Evolutionary conservation across 2,888 invertebrate species (phyloP).

Genomic region (Aphodius sticticus): DNA sequence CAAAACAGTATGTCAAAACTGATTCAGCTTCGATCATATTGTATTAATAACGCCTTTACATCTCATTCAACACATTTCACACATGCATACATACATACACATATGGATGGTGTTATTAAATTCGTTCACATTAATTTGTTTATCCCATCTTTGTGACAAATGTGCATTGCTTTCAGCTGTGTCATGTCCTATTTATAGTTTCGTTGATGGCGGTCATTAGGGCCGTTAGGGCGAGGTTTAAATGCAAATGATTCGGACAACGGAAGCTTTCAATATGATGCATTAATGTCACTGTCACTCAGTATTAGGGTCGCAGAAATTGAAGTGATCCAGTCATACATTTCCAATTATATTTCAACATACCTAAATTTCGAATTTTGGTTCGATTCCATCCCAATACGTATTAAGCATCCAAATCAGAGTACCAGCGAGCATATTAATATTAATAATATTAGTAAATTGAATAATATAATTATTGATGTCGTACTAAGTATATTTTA

Average conservation of each 20-base stretch:
- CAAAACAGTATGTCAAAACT: too few species aligned
- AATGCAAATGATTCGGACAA: not conserved
- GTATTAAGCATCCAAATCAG: too few species aligned
- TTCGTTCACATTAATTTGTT: not conserved
- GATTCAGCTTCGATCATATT: too few species aligned
- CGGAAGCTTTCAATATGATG: slow-evolving; percentile 4
- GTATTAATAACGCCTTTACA: too few species aligned
- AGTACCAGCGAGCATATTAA: too few species aligned
- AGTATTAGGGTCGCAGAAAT: not conserved
- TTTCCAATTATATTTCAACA: not conserved
- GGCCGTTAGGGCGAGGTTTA: not conserved
- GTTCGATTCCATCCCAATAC: not conserved
- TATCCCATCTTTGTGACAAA: not conserved
- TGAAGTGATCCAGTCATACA: not conserved
- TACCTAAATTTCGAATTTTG: not conserved
- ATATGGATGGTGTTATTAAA: not conserved
- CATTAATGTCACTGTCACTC: not conserved
- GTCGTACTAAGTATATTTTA: too few species aligned
- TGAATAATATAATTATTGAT: too few species aligned
- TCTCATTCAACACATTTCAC: not conserved
- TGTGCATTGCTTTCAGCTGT: not conserved
- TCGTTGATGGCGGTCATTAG: not conserved
- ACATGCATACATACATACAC: not conserved
- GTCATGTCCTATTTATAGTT: slow-evolving; percentile 4
- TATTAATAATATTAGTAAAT: too few species aligned